Conservation (phyloP, 2,797 vertebrate genomes). For the Gallinago solitaria region DNA sequence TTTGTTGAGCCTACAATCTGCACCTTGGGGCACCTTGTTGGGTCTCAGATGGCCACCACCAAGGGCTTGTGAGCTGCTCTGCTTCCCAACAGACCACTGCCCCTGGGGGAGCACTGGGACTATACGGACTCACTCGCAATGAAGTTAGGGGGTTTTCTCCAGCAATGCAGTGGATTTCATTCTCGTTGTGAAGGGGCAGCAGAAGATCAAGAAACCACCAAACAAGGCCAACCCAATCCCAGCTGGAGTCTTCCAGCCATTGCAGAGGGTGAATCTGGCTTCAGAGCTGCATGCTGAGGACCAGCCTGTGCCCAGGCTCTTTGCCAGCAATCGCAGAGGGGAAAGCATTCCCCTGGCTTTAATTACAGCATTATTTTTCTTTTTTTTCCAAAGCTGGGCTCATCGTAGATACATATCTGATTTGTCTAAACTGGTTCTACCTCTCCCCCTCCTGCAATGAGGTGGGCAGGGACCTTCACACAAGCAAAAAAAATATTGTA, state of each 20-base stretch:
- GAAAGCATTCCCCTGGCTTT: neutral
- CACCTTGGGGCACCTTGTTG: no score
- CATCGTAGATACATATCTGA: neutral
- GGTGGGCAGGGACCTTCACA: neutral
- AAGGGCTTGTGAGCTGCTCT: neutral
- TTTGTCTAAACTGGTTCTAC: neutral
- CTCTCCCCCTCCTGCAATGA: rapidly evolving
- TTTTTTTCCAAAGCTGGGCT: neutral
- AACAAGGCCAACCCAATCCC: neutral
- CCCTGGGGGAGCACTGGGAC: neutral
- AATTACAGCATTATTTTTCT: neutral
- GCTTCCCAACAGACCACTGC: neutral
- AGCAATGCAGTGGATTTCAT: neutral
- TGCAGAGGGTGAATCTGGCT: neutral
- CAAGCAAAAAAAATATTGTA: neutral
- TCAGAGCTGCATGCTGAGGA: neutral
- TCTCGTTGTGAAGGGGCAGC: neutral
- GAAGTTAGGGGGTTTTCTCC: neutral
- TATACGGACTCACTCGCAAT: neutral
- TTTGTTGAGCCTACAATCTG: neutral
- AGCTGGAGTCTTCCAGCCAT: neutral
- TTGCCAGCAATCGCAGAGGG: neutral
- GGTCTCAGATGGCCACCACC: neutral
- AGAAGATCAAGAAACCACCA: neutral
- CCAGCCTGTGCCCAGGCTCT: neutral